Evolutionary conservation across 53 echinoderm and acorn worm species (phyloP).

Genomic region (Zoroaster sp.): DNA sequence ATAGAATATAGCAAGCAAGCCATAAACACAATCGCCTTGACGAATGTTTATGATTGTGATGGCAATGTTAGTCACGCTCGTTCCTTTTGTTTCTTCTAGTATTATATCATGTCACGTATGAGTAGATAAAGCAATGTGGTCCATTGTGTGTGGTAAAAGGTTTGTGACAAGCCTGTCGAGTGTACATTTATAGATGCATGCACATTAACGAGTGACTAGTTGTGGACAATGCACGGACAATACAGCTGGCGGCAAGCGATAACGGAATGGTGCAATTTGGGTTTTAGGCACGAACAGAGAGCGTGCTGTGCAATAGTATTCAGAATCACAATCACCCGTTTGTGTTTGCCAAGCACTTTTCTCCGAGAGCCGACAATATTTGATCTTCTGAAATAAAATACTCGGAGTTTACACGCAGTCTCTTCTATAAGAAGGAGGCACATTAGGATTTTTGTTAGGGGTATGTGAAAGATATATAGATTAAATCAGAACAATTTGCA

Average conservation of each 20-base stretch:
- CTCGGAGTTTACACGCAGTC: not conserved
- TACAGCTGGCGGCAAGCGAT: not conserved
- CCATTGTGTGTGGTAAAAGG: too few species aligned
- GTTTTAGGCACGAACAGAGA: not conserved
- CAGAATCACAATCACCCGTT: not conserved
- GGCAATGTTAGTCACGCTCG: too few species aligned
- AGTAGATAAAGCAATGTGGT: too few species aligned
- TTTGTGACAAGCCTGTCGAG: too few species aligned
- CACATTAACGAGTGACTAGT: not conserved
- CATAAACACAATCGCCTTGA: too few species aligned
- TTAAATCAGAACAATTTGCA: not conserved
- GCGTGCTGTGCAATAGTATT: not conserved
- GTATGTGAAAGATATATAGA: not conserved
- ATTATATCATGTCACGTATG: too few species aligned
- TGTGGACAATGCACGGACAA: not conserved
- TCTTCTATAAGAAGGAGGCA: not conserved
- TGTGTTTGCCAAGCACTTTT: constrained; percentile 36
- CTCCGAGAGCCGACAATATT: constrained; percentile 16
- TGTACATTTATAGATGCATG: too few species aligned
- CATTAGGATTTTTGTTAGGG: too few species aligned
- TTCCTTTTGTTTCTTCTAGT: too few species aligned
- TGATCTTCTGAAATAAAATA: constrained; percentile 31
- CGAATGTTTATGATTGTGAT: too few species aligned
- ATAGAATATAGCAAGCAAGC: too few species aligned
- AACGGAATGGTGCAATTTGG: not conserved